Percentiles rank a stretch among this genome's conserved stretches.
These are phyloP conservation scores for Mastigias papua DNA, from an alignment of 30 jellyfish, hydroid and myxozoan genomes.

Conservation along the genomic window DNA sequence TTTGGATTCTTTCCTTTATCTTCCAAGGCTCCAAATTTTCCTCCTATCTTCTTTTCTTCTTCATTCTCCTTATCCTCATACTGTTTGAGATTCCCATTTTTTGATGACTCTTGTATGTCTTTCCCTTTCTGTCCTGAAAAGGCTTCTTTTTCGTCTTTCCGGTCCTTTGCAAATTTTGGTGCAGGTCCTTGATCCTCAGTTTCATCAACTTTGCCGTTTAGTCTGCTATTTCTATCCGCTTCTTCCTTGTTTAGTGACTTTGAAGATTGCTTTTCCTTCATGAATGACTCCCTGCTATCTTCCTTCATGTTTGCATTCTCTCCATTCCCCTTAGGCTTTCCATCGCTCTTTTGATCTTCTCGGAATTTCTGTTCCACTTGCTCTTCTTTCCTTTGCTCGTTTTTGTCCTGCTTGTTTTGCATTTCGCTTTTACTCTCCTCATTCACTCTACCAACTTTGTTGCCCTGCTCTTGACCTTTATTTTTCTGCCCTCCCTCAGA, in stretches of 20 bases:
- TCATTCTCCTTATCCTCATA: conserved; percentile 2
- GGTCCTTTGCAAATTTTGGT: conserved; percentile 5
- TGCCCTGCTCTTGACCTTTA: background rate
- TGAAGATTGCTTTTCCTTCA: background rate
- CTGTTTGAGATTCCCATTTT: background rate
- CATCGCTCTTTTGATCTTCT: background rate
- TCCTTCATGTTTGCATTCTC: conserved; percentile 6
- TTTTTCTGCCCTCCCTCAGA: background rate
- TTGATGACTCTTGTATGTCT: background rate
- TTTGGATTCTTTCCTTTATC: too few species aligned
- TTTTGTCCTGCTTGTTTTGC: conserved; percentile 34
- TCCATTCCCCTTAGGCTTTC: background rate
- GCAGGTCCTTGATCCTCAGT: conserved; percentile 56
- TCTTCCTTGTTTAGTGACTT: conserved; percentile 12
- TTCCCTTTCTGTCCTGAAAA: conserved; percentile 16
- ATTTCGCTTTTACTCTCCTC: background rate
- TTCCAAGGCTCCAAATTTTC: conserved; percentile 57
- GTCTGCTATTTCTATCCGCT: conserved; percentile 23
- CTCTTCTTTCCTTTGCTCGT: conserved; percentile 20
- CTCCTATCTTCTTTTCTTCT: conserved; percentile 32
- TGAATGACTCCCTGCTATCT: background rate
- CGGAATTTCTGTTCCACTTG: background rate
- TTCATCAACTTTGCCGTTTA: conserved; percentile 27
- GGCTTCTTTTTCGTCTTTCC: background rate
- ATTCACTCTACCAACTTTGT: background rate